A percentile compares a stretch with the other conserved stretches of the same genome.
phyloP scores from a whole-genome alignment of 2,797 vertebrate species.

The Lagorchestes hirsutus region DNA sequence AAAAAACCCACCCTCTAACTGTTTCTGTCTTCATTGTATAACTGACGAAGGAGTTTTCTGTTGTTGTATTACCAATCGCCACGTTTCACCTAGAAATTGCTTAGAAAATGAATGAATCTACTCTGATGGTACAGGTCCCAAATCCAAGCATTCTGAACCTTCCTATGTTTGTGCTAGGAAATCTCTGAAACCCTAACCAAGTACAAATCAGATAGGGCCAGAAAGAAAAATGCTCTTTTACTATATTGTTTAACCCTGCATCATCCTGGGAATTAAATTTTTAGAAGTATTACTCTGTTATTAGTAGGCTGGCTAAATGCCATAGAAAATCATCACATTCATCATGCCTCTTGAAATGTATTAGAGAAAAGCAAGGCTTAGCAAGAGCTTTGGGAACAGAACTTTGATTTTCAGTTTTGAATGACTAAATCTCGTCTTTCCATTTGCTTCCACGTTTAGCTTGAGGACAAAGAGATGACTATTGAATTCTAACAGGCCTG shows the following conservation, averaged over 20 bases:
- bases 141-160: neutral
- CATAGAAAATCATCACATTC: neutral
- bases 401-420: slow-evolving; percentile 18
- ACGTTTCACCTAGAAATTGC: neutral
- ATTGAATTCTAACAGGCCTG: neutral
- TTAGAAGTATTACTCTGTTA: neutral
- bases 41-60: neutral
- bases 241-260: neutral
- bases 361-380: neutral
- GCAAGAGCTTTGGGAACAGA: neutral
- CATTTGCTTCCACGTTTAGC: neutral
- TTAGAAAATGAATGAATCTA: neutral
- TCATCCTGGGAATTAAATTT: neutral
- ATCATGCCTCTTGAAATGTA: neutral
- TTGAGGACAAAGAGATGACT: neutral
- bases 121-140: neutral
- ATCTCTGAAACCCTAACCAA: slow-evolving; percentile 8
- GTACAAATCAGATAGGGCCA: neutral
- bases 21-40: neutral
- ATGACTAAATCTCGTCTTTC: neutral
- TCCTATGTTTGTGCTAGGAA: neutral
- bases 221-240: slow-evolving; percentile 4
- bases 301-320: no score
- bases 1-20: neutral
- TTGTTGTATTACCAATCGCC: neutral